phyloP scores from a whole-genome alignment of 2,888 invertebrate genomes.

The Drosophila fulvimacula region DNA sequence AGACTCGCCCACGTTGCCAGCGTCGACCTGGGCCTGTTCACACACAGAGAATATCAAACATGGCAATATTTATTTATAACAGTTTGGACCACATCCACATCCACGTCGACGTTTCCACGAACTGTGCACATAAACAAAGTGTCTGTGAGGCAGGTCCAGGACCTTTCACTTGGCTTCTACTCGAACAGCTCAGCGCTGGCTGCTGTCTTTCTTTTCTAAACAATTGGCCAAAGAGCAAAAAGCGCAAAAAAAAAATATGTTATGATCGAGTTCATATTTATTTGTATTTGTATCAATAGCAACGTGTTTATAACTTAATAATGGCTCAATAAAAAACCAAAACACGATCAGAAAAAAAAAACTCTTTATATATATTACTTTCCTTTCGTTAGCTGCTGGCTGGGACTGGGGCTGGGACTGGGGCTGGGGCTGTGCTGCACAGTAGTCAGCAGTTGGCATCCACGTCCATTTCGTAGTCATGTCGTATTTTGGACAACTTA shows the following conservation, averaged over 20 bases:
- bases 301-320: conserved; percentile 80
- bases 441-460: conserved; percentile 64
- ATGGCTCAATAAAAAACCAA: conserved; percentile 79
- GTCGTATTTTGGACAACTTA: conserved; percentile 69
- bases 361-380: conserved; percentile 48
- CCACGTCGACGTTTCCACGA: conserved; percentile 50
- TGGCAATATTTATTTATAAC: conserved; percentile 77
- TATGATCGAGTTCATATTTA: conserved; percentile 59
- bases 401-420: too few species aligned
- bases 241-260: background rate
- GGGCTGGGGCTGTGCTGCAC: conserved; percentile 26
- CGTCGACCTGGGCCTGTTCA: conserved; percentile 39
- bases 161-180: conserved; percentile 66
- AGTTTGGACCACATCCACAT: conserved; percentile 31
- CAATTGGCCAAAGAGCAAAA: conserved; percentile 36
- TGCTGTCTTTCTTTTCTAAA: conserved; percentile 60
- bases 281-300: conserved; percentile 78
- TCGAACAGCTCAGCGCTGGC: conserved; percentile 23
- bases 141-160: conserved; percentile 58
- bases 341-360: conserved; percentile 32
- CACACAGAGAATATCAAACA: conserved; percentile 70
- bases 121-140: conserved; percentile 68
- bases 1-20: conserved; percentile 55
- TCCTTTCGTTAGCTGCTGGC: conserved; percentile 66
- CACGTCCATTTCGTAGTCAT: conserved; percentile 47